These are phyloP conservation scores for Macrostomum lignano DNA, from an alignment of 1,140 invertebrate species.

Conservation along the genomic window DNA sequence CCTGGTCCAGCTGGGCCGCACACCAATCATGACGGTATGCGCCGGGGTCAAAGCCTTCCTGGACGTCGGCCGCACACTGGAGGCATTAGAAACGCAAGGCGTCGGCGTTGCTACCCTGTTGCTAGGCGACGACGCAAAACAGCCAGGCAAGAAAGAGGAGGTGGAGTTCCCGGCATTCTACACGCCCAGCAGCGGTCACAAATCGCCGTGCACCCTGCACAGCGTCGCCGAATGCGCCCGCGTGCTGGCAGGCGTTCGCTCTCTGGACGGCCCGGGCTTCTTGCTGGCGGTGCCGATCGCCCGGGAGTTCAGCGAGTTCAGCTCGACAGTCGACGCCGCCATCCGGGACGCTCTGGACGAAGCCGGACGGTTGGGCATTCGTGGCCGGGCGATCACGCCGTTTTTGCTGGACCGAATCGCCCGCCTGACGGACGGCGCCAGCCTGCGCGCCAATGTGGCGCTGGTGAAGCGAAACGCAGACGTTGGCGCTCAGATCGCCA, in stretches of 20 bases:
- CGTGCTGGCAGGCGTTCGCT: conserved; percentile 31
- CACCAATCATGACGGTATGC: conserved; percentile 58
- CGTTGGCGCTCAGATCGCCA: conserved; percentile 51
- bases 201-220: conserved; percentile 39
- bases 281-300: conserved; percentile 72
- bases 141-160: no score
- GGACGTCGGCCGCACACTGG: conserved; percentile 68
- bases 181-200: conserved; percentile 36
- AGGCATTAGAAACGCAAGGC: conserved; percentile 80
- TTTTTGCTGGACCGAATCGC: conserved; percentile 50
- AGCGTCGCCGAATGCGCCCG: conserved; percentile 38
- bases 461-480: conserved; percentile 67
- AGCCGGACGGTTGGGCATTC: conserved; percentile 34
- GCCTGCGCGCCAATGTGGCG: conserved; percentile 52
- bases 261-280: conserved; percentile 42
- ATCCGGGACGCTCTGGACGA: conserved; percentile 43
- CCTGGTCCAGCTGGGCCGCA: conserved; percentile 56
- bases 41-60: conserved; percentile 87
- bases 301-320: conserved; percentile 32
- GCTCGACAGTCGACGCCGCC: conserved; percentile 33
- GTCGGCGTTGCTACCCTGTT: conserved; percentile 54
- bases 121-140: no score
- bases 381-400: conserved; percentile 65
- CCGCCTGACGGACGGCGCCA: conserved; percentile 44
- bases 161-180: conserved; percentile 54